Percentiles rank a stretch among this genome's conserved stretches.
phyloP scores from a whole-genome alignment of 2,113 vertebrate species.

The Lagenorhynchus albirostris region DNA sequence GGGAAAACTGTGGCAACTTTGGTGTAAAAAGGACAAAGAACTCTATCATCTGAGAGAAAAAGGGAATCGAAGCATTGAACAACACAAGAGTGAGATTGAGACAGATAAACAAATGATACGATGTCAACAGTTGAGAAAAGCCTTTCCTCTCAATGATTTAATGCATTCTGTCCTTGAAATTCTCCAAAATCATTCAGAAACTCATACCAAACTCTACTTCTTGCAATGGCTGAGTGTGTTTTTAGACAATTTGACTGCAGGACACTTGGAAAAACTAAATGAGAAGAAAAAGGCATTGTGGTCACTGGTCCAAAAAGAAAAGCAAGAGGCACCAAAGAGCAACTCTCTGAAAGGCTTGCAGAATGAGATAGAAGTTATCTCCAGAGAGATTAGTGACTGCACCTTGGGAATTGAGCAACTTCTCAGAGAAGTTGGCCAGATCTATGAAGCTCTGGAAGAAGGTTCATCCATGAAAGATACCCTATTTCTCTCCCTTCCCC shows the following conservation, averaged over 20 bases:
- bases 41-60: constrained; percentile 74
- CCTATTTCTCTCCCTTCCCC: constrained; percentile 67
- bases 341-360: background rate
- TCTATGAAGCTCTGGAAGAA: constrained; percentile 82
- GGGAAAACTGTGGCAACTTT: constrained; percentile 76
- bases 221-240: constrained; percentile 78
- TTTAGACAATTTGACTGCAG: constrained; percentile 66
- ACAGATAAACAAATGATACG: constrained; percentile 66
- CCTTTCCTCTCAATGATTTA: constrained; percentile 66
- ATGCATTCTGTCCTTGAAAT: constrained; percentile 65
- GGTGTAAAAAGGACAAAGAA: constrained; percentile 80
- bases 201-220: constrained; percentile 73
- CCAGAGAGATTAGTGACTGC: constrained; percentile 61
- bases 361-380: constrained; percentile 72
- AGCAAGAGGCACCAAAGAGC: constrained; percentile 60
- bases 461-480: background rate
- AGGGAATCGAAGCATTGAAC: constrained; percentile 71
- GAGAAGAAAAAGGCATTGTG: constrained; percentile 72
- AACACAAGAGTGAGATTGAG: constrained; percentile 71
- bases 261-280: constrained; percentile 58
- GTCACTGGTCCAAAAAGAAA: constrained; percentile 60
- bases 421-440: constrained; percentile 83
- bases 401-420: constrained; percentile 82
- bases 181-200: constrained; percentile 49
- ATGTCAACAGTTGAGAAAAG: constrained; percentile 28